These are phyloP conservation scores for Pangasianodon hypophthalmus DNA, from an alignment of 2,113 vertebrate species.

Conservation along the genomic window DNA sequence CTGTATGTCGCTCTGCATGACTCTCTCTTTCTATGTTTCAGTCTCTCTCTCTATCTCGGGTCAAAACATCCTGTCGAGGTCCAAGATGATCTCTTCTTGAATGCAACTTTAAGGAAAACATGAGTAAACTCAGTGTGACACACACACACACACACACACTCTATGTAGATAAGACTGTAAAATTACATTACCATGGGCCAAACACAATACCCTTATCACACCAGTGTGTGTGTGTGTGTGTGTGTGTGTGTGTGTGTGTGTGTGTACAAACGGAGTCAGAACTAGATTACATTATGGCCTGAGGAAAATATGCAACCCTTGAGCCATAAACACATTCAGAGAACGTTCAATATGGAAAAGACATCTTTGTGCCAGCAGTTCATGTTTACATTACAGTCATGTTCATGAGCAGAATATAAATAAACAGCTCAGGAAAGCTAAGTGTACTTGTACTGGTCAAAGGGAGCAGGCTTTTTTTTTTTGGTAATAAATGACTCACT, in stretches of 20 bases:
- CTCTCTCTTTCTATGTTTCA: not conserved
- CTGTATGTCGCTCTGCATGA: not conserved
- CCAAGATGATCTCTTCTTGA: conserved; percentile 4
- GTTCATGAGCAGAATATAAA: not conserved
- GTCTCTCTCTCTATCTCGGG: not conserved
- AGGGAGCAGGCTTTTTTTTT: not conserved
- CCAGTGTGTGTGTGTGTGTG: not conserved
- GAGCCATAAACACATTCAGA: not conserved
- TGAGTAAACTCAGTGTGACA: not conserved
- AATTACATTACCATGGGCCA: not conserved
- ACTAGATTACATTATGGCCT: not conserved
- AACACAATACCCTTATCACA: not conserved
- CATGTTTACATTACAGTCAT: not conserved
- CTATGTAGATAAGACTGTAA: not conserved
- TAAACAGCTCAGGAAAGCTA: not conserved
- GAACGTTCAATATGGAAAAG: not conserved
- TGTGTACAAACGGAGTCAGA: not conserved
- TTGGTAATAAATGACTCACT: not conserved
- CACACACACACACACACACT: conserved; percentile 12
- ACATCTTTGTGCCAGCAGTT: not conserved
- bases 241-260: not conserved
- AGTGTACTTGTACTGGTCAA: not conserved
- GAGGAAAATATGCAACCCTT: not conserved
- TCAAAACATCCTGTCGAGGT: not conserved
- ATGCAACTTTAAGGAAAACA: not conserved